These are phyloP conservation scores for Drosophila cognata DNA, from an alignment of 2,888 invertebrate genomes.

Conservation along the genomic window DNA sequence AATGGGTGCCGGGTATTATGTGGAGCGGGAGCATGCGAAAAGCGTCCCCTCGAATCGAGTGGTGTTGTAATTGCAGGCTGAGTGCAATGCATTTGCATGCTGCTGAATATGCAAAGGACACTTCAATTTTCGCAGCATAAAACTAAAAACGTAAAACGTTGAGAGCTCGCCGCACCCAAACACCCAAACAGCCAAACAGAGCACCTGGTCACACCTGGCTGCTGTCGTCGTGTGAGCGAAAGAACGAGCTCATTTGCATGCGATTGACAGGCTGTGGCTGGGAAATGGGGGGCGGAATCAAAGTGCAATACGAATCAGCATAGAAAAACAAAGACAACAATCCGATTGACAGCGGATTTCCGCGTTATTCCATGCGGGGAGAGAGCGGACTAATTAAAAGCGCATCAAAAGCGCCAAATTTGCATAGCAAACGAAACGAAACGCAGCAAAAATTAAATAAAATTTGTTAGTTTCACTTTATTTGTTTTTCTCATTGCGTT, in stretches of 20 bases:
- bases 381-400: slow-evolving; percentile 69
- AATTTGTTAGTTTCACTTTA: slow-evolving; percentile 58
- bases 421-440: slow-evolving; percentile 80
- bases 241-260: slow-evolving; percentile 65
- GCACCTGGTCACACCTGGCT: slow-evolving; percentile 45
- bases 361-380: slow-evolving; percentile 30
- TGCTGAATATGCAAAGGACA: slow-evolving; percentile 70
- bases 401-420: slow-evolving; percentile 75
- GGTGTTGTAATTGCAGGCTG: slow-evolving; percentile 66
- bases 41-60: slow-evolving; percentile 23
- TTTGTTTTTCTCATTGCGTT: slow-evolving; percentile 20
- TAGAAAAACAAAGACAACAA: slow-evolving; percentile 71
- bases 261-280: slow-evolving; percentile 52
- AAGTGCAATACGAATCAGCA: slow-evolving; percentile 69
- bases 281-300: slow-evolving; percentile 54
- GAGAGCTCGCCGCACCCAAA: slow-evolving; percentile 48
- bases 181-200: slow-evolving; percentile 47
- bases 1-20: background rate
- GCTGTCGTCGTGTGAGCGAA: slow-evolving; percentile 17
- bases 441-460: slow-evolving; percentile 68
- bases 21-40: background rate
- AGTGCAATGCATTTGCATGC: slow-evolving; percentile 76
- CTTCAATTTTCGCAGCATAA: slow-evolving; percentile 65
- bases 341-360: slow-evolving; percentile 73
- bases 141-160: slow-evolving; percentile 75